phyloP scores from a whole-genome alignment of 1,140 invertebrate species.

The Triops longicaudatus region DNA sequence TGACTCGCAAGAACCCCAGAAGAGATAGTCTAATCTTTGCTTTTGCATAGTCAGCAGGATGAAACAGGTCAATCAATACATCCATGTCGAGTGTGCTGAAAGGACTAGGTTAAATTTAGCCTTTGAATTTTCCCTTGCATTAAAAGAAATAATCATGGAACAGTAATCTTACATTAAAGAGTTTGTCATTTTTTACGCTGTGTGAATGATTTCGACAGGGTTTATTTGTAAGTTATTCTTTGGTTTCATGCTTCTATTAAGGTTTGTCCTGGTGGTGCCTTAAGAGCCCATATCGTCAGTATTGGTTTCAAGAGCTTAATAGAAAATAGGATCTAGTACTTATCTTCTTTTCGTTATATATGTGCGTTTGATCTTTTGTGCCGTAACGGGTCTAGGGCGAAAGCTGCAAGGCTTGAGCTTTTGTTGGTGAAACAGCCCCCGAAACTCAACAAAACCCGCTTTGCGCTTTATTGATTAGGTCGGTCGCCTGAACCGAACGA shows the following conservation, averaged over 20 bases:
- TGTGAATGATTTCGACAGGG: background rate
- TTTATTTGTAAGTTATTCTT: background rate
- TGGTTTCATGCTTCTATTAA: background rate
- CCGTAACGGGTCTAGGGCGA: background rate
- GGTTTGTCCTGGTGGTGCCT: background rate
- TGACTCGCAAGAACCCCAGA: background rate
- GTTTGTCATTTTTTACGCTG: background rate
- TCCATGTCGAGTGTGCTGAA: background rate
- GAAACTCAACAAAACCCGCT: background rate
- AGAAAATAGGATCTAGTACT: background rate
- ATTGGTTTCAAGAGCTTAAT: background rate
- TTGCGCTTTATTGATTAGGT: constrained; percentile 14
- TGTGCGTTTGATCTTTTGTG: background rate
- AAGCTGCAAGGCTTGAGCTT: background rate
- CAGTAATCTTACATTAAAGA: too few species aligned
- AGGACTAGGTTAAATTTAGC: background rate
- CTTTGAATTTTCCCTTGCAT: too few species aligned
- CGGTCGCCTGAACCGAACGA: background rate
- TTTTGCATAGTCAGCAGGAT: constrained; percentile 1
- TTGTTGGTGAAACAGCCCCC: background rate
- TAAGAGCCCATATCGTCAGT: background rate
- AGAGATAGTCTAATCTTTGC: background rate
- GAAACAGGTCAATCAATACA: background rate
- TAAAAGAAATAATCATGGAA: too few species aligned
- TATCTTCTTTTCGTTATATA: background rate